These are phyloP conservation scores for Butastur rufipennis DNA, from an alignment of 2,113 vertebrate species.

Conservation along the genomic window DNA sequence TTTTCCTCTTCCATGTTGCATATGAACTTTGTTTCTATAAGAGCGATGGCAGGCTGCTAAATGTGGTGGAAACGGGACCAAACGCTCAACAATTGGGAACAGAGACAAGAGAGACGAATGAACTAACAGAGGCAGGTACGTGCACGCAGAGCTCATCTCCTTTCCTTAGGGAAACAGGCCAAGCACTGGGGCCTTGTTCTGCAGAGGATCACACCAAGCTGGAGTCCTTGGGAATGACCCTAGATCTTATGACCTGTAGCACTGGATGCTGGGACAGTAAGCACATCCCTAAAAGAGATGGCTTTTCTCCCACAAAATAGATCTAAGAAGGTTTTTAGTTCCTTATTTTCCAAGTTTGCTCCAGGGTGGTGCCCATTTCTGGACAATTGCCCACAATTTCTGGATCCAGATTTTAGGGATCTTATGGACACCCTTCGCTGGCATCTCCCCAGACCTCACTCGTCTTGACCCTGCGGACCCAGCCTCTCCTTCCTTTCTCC, in stretches of 20 bases:
- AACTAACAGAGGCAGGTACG: background rate
- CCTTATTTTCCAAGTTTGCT: background rate
- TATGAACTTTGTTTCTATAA: background rate
- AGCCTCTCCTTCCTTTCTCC: background rate
- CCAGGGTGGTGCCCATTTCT: background rate
- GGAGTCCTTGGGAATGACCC: background rate
- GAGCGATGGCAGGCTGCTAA: background rate
- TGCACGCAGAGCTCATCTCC: accelerated
- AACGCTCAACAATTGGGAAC: background rate
- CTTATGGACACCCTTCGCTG: accelerated
- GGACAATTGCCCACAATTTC: background rate
- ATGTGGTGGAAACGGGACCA: accelerated
- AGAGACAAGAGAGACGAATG: background rate
- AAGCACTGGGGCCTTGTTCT: background rate
- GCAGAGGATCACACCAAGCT: background rate
- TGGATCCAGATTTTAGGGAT: background rate
- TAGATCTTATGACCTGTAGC: background rate
- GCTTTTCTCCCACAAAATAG: background rate
- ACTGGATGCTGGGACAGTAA: background rate
- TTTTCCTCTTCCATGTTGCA: background rate
- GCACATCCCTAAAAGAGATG: background rate
- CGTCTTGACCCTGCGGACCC: background rate
- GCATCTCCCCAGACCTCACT: background rate
- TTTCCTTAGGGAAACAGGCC: background rate
- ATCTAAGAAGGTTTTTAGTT: background rate